Evolutionary conservation across 2,113 vertebrate genomes (phyloP).

Genomic region (Condylura cristata): DNA sequence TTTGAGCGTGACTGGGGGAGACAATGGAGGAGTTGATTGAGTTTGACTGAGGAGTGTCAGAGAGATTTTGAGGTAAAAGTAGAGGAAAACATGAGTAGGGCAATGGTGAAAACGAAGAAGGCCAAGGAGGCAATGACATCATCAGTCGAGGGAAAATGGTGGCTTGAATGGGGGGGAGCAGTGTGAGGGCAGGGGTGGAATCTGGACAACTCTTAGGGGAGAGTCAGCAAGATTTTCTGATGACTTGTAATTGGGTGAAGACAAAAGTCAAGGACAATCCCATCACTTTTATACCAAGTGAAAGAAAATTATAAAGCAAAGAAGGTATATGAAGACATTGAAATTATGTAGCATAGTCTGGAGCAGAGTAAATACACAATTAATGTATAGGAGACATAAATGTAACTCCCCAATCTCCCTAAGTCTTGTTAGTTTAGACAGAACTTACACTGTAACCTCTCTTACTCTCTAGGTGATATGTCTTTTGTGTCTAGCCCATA

Average conservation of each 20-base stretch:
- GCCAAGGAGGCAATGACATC: background rate
- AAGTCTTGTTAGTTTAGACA: background rate
- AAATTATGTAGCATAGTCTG: background rate
- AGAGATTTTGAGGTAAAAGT: background rate
- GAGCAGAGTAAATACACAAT: background rate
- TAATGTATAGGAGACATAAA: background rate
- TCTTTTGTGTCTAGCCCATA: background rate
- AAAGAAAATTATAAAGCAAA: background rate
- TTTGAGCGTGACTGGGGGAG: background rate
- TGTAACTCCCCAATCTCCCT: background rate
- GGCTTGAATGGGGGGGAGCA: background rate
- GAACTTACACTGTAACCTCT: background rate
- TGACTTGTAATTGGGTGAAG: background rate
- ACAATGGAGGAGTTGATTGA: rapidly evolving
- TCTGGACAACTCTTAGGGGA: background rate
- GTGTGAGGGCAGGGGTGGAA: background rate
- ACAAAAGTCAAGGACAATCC: background rate
- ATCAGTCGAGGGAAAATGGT: background rate
- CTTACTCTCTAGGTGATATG: background rate
- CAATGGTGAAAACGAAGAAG: background rate
- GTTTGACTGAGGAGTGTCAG: background rate
- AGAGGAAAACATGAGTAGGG: no score
- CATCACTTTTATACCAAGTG: background rate
- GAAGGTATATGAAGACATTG: background rate
- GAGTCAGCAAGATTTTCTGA: background rate